Conservation (phyloP, 2,797 vertebrate genomes). For the Lepilemur ruficaudatus region DNA sequence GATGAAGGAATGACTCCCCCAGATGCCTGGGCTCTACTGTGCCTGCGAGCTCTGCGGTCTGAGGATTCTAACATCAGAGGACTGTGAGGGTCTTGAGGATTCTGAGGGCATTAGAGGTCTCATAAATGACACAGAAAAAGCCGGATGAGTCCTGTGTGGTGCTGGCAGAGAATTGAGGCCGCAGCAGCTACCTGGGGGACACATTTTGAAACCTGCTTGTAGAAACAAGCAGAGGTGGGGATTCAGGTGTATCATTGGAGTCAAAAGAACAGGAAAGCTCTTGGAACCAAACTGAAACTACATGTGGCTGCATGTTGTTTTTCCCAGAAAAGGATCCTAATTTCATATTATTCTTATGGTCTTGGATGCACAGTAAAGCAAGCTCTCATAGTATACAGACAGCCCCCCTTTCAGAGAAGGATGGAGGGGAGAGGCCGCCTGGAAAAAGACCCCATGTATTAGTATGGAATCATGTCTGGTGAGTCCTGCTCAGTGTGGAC, state of each 20-base stretch:
- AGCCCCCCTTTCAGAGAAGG: background rate
- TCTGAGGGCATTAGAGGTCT: background rate
- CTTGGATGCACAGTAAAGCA: background rate
- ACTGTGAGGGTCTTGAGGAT: background rate
- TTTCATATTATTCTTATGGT: constrained; percentile 31
- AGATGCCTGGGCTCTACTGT: background rate
- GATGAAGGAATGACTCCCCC: background rate
- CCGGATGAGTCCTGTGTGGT: background rate
- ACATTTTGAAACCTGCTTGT: background rate
- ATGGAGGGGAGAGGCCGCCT: background rate
- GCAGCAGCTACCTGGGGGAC: background rate
- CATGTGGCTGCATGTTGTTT: constrained; percentile 42
- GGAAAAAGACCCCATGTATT: background rate
- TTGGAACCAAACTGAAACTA: constrained; percentile 50
- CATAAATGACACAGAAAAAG: background rate
- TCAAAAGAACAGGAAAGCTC: constrained; percentile 32
- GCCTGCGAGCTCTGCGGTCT: background rate
- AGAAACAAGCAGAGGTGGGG: background rate
- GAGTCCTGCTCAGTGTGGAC: background rate
- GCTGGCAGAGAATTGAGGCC: background rate
- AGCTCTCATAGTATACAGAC: background rate
- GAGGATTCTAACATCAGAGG: background rate
- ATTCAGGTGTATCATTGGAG: background rate
- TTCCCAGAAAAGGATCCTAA: constrained; percentile 50
- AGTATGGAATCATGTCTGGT: background rate